phyloP scores from a whole-genome alignment of 2,113 vertebrate genomes.

The Gasterosteus aculeatus region DNA sequence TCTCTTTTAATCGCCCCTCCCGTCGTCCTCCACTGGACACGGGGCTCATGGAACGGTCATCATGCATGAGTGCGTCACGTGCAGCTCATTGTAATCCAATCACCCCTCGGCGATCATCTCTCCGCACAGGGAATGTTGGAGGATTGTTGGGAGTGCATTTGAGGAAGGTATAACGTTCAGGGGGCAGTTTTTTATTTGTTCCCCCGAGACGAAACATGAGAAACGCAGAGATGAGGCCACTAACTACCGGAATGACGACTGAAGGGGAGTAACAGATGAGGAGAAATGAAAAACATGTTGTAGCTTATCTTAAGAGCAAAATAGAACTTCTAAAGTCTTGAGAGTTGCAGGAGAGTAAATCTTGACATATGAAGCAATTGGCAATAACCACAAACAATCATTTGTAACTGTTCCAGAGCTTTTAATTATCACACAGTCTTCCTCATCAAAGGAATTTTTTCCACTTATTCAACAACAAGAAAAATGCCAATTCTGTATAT shows the following conservation, averaged over 20 bases:
- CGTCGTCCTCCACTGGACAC: constrained; percentile 27
- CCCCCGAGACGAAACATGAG: not conserved
- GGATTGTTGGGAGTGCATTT: not conserved
- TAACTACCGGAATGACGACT: not conserved
- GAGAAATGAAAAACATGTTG: not conserved
- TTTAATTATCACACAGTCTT: not conserved
- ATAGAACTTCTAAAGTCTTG: not conserved
- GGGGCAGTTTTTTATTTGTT: not conserved
- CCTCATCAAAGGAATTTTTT: not conserved
- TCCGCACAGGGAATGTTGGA: constrained; percentile 33
- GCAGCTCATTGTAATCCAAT: constrained; percentile 58
- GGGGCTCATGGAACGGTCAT: constrained; percentile 6
- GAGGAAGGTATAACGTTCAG: too few relatives aligned
- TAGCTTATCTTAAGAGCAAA: not conserved
- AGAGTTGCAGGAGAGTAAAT: not conserved
- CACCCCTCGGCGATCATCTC: constrained; percentile 6
- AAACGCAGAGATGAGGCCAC: not conserved
- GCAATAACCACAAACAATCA: not conserved
- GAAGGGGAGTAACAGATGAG: not conserved
- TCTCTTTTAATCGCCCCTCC: constrained; percentile 5
- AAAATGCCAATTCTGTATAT: not conserved
- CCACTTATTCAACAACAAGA: not conserved
- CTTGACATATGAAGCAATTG: not conserved
- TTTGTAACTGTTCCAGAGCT: not conserved
- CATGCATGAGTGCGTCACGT: constrained; percentile 35